Base-by-base conservation (phyloP, 37 sponge, comb jelly and placozoan species). In the Chondrilla cf. caribensis region DNA sequence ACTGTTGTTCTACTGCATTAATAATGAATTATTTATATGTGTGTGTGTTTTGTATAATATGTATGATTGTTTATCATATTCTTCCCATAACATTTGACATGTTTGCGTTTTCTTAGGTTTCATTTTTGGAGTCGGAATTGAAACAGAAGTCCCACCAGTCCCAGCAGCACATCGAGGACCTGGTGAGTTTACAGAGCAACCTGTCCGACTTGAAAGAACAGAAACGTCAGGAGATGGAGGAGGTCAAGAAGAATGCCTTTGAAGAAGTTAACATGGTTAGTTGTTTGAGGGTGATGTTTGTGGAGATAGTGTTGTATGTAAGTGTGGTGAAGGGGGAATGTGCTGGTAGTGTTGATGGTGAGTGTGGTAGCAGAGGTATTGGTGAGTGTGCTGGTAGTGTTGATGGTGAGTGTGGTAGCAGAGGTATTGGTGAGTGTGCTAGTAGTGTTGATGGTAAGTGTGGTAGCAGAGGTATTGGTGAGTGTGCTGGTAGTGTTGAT, bases 61-160 rank as follows among this genome's bases (percentile, higher is more conserved):
- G 11, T 19, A 17, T 19, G 57, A 55, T 55, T 55, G 17, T 55
- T 19, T 55, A 17, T 55, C n/a, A n/a, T n/a, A n/a, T n/a, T n/a
- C n/a, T n/a, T n/a, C n/a, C n/a, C n/a, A n/a, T n/a, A n/a, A n/a
- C n/a, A n/a, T n/a, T n/a, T n/a, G n/a, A n/a, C n/a, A n/a, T n/a
- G n/a, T n/a, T n/a, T n/a, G n/a, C n/a, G n/a, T n/a, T n/a, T n/a
- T n/a, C n/a, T 24, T 39, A 91, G 88, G 88, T 91, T 17, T 25
- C 41, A 2, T 58, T 91, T 24, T 71, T 91, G 58, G 92, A 91
- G 54, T 65, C 77, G 60, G 88, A 91, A 85, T 31, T 91, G 81
- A 26, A 70, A 11, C 83, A 87, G 41, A 91, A 91, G 77, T 68
- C 82, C 0, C 78, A 58, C 24, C 67, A 78, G 25, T 54, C 88